A percentile compares a stretch with the other conserved stretches of the same genome.
Conservation (phyloP, 2,888 invertebrate genomes). For the Biston stratarius region DNA sequence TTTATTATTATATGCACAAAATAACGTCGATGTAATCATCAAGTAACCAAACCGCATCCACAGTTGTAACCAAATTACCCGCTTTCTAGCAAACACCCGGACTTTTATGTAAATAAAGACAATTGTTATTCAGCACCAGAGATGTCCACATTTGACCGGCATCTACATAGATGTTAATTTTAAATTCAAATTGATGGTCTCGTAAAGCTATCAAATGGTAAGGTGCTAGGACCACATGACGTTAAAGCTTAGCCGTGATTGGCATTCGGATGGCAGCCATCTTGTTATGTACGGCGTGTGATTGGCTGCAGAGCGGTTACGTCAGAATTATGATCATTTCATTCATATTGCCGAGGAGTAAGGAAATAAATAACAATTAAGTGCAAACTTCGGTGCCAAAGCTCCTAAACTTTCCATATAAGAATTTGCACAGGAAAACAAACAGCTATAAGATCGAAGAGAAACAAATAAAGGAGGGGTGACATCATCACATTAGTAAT, state of each 20-base stretch:
- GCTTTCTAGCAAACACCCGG: constrained; percentile 86
- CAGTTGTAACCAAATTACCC: constrained; percentile 84
- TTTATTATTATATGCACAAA: constrained; percentile 72
- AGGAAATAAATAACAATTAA: constrained; percentile 35
- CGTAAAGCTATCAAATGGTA: constrained; percentile 83
- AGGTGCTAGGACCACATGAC: constrained; percentile 80
- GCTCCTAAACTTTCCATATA: constrained; percentile 35
- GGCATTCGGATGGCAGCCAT: constrained; percentile 77
- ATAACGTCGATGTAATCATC: constrained; percentile 73
- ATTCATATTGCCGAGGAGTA: constrained; percentile 53
- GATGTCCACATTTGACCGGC: constrained; percentile 84
- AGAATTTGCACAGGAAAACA: constrained; percentile 37
- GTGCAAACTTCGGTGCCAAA: constrained; percentile 38
- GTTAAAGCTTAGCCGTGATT: constrained; percentile 74
- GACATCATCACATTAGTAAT: constrained; percentile 48
- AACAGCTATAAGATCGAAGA: constrained; percentile 36
- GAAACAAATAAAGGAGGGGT: constrained; percentile 45
- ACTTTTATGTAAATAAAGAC: constrained; percentile 82
- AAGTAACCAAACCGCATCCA: constrained; percentile 73
- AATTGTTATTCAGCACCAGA: constrained; percentile 80
- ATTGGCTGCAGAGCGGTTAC: constrained; percentile 62
- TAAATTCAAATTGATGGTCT: constrained; percentile 84
- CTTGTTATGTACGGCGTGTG: constrained; percentile 67
- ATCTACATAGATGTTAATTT: constrained; percentile 82
- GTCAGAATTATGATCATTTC: constrained; percentile 64